Evolutionary conservation across 2,113 vertebrate genomes (phyloP).

Genomic region (Coracopsis vasa): DNA sequence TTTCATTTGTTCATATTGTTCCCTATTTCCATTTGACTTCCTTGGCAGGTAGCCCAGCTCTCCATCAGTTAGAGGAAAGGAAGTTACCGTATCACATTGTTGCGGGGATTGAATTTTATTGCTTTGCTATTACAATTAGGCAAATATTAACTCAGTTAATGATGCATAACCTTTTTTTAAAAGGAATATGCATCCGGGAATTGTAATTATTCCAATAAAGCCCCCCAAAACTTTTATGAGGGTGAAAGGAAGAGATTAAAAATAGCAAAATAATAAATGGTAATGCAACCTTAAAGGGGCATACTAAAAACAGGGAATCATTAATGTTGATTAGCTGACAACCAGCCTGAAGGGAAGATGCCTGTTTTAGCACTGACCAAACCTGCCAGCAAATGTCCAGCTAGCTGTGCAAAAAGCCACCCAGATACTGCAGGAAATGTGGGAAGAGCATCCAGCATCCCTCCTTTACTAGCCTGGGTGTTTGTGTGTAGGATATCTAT

Average conservation of each 20-base stretch:
- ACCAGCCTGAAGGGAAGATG: background rate
- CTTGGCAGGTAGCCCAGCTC: slow-evolving; percentile 19
- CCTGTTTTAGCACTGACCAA: background rate
- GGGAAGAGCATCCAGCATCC: background rate
- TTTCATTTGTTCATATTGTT: slow-evolving; percentile 5
- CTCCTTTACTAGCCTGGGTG: background rate
- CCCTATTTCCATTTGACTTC: background rate
- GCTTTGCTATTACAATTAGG: slow-evolving; percentile 50
- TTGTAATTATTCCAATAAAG: background rate
- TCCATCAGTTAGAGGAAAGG: slow-evolving; percentile 16
- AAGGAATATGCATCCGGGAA: background rate
- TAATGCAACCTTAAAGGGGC: background rate
- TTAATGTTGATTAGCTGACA: background rate
- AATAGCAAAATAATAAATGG: background rate
- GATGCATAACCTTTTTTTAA: background rate
- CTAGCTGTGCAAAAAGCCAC: background rate
- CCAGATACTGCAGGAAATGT: background rate
- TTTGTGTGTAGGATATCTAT: background rate
- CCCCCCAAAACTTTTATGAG: background rate
- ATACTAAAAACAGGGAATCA: background rate
- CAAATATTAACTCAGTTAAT: slow-evolving; percentile 42
- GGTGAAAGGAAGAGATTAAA: background rate
- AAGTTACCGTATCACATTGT: slow-evolving; percentile 40
- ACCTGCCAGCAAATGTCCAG: background rate
- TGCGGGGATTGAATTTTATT: slow-evolving; percentile 47